A percentile compares a stretch with the other conserved stretches of the same genome.
Conservation (phyloP, 2,888 invertebrate species). For the Noctuana brunneofusca region DNA sequence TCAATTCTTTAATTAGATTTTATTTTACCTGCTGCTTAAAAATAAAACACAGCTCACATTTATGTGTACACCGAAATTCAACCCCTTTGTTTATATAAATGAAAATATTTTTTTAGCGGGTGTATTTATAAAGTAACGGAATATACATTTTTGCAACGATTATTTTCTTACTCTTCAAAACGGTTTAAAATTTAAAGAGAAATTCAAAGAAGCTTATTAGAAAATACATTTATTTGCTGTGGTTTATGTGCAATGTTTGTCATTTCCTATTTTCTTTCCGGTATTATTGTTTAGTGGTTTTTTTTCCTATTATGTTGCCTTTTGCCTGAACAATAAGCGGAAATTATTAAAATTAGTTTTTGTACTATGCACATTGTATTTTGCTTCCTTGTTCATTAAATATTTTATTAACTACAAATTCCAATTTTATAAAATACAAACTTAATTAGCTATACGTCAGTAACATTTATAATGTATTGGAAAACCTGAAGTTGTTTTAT, state of each 20-base stretch:
- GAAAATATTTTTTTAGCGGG: too few relatives aligned
- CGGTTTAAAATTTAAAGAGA: too few relatives aligned
- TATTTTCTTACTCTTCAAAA: too few relatives aligned
- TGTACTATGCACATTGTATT: too few relatives aligned
- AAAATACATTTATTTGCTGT: constrained; percentile 17
- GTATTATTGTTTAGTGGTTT: constrained; percentile 27
- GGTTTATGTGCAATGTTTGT: constrained; percentile 18
- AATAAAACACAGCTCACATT: too few relatives aligned
- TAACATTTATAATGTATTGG: not conserved
- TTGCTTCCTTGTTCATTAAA: not conserved
- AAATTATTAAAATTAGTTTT: constrained; percentile 1
- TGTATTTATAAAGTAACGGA: too few relatives aligned
- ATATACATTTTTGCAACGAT: too few relatives aligned
- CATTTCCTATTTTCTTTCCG: constrained; percentile 30
- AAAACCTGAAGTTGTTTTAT: not conserved
- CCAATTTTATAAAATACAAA: too few relatives aligned
- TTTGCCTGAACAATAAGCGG: constrained; percentile 9
- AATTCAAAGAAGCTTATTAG: not conserved
- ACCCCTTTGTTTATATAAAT: too few relatives aligned
- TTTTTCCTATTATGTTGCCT: constrained; percentile 9
- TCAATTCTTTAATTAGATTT: not conserved
- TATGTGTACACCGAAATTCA: too few relatives aligned
- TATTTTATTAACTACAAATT: not conserved
- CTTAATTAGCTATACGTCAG: too few relatives aligned
- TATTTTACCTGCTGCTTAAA: too few relatives aligned